Conservation (phyloP, 1,140 invertebrate genomes). For the Bombus vancouverensis region DNA sequence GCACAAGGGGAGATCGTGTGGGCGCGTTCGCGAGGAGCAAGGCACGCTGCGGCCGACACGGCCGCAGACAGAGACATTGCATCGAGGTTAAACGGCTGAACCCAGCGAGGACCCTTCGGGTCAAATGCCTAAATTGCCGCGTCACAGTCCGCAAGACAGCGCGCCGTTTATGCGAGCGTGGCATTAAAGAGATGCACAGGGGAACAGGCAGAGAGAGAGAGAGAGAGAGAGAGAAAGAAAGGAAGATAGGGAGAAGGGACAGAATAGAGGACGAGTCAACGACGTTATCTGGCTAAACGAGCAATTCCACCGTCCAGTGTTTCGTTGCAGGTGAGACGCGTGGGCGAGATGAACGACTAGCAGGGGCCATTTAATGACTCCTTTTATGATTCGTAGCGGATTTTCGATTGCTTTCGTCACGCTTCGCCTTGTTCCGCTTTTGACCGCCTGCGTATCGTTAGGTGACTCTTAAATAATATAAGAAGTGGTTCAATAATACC, state of each 20-base stretch:
- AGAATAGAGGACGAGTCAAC: background rate
- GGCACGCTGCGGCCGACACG: conserved; percentile 50
- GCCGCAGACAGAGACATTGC: conserved; percentile 77
- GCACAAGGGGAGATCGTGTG: conserved; percentile 58
- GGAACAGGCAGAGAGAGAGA: background rate
- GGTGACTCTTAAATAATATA: too few relatives aligned
- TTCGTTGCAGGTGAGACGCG: conserved; percentile 36
- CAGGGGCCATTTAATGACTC: conserved; percentile 46
- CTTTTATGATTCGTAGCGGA: conserved; percentile 51
- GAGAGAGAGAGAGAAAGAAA: background rate
- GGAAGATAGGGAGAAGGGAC: background rate
- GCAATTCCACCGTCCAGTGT: conserved; percentile 8
- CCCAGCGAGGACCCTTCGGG: conserved; percentile 70
- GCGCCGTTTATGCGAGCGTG: conserved; percentile 69
- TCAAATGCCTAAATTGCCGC: conserved; percentile 81
- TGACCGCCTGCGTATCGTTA: background rate
- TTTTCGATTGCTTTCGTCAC: conserved; percentile 46
- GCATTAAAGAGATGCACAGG: conserved; percentile 61
- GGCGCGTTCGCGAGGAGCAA: conserved; percentile 55
- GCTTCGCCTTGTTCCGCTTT: background rate
- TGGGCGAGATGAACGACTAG: conserved; percentile 15
- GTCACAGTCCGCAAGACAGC: conserved; percentile 76
- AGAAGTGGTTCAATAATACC: background rate
- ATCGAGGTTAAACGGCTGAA: conserved; percentile 79
- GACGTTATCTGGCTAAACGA: background rate